Conservation (phyloP, 2,888 invertebrate species). For the Notodonta dromedarius region DNA sequence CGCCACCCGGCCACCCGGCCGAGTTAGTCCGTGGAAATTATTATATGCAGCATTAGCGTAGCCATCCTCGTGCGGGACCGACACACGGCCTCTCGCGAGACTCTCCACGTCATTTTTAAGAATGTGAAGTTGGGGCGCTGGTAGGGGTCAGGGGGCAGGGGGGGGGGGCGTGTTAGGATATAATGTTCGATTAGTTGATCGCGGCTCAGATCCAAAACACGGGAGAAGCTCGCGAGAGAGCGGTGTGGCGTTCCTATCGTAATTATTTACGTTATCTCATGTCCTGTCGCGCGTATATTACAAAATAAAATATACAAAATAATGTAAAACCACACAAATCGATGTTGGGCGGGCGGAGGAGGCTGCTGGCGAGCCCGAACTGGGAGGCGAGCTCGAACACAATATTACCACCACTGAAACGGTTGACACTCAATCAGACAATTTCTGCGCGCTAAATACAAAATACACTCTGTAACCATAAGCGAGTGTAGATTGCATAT, state of each 20-base stretch:
- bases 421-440: too few relatives aligned
- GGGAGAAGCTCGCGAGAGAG: not conserved
- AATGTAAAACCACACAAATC: constrained; percentile 38
- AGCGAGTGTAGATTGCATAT: too few relatives aligned
- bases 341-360: constrained; percentile 22
- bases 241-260: not conserved
- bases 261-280: not conserved
- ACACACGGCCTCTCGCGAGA: not conserved
- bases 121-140: not conserved
- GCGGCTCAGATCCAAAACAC: not conserved
- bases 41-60: not conserved
- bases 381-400: too few relatives aligned
- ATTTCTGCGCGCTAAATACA: too few relatives aligned
- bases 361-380: not conserved
- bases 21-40: not conserved
- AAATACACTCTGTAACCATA: too few relatives aligned
- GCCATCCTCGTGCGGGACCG: not conserved
- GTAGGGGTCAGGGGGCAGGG: not conserved
- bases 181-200: not conserved
- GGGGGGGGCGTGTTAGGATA: not conserved
- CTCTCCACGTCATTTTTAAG: not conserved
- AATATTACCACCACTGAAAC: too few relatives aligned
- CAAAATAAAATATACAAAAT: constrained; percentile 47
- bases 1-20: not conserved
- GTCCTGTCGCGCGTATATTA: constrained; percentile 16